Evolutionary conservation across 2,113 vertebrate genomes (phyloP).

Genomic region (Saimiri boliviensis): DNA sequence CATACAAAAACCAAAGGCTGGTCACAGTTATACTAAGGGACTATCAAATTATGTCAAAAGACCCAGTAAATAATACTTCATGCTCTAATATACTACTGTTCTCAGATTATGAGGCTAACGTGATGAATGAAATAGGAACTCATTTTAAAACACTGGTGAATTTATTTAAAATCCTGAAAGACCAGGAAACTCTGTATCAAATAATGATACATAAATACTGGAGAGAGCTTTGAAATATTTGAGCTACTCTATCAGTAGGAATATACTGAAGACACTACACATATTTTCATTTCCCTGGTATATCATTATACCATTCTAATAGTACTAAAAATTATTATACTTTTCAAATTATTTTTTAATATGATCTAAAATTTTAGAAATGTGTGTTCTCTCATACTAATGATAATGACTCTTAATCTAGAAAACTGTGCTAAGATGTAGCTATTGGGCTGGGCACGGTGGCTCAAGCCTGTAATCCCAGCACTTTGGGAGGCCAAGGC

Average conservation of each 20-base stretch:
- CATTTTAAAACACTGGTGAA: not conserved
- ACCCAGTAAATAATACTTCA: not conserved
- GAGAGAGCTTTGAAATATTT: not conserved
- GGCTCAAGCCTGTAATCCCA: too few relatives aligned
- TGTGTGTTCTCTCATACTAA: not conserved
- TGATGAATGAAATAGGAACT: not conserved
- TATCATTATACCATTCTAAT: not conserved
- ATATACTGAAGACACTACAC: not conserved
- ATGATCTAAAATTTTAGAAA: not conserved
- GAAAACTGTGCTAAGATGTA: not conserved
- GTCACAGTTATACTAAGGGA: not conserved
- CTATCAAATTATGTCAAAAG: not conserved
- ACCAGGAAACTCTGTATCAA: not conserved
- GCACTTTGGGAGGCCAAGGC: too few relatives aligned
- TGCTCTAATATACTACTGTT: not conserved
- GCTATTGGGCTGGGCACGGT: not conserved
- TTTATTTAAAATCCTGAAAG: not conserved
- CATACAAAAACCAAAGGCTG: not conserved
- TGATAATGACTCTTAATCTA: not conserved
- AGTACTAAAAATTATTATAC: not conserved
- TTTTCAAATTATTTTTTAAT: not conserved
- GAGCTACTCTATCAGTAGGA: not conserved
- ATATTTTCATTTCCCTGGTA: not conserved
- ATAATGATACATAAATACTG: not conserved
- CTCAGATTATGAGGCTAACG: not conserved